Percentiles rank a stretch among this genome's conserved stretches.
phyloP scores from a whole-genome alignment of 2,797 vertebrate genomes.

The Uromys caudimaculatus region DNA sequence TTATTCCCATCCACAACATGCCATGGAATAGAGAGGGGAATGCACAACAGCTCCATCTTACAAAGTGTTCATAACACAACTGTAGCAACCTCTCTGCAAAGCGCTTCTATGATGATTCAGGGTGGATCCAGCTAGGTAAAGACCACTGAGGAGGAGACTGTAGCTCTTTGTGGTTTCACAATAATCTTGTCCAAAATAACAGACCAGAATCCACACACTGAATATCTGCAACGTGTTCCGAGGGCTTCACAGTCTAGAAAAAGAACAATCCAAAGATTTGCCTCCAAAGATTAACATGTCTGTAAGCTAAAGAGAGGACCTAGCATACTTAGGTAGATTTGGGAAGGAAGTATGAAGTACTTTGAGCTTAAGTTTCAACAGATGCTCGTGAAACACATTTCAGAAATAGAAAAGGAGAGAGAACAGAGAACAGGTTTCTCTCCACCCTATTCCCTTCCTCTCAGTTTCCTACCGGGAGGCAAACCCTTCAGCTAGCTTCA shows the following conservation, averaged over 20 bases:
- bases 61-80: neutral
- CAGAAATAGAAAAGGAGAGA: slow-evolving; percentile 42
- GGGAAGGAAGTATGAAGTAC: slow-evolving; percentile 13
- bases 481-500: slow-evolving; percentile 15
- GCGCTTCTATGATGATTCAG: slow-evolving; percentile 22
- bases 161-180: slow-evolving; percentile 67
- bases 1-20: slow-evolving; percentile 7
- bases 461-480: neutral
- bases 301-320: slow-evolving; percentile 49
- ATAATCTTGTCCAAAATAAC: slow-evolving; percentile 65
- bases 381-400: slow-evolving; percentile 20
- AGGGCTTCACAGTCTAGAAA: neutral
- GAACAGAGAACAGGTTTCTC: slow-evolving; percentile 42
- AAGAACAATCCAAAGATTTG: slow-evolving; percentile 31
- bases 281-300: neutral
- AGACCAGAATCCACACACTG: slow-evolving; percentile 26
- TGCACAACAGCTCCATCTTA: slow-evolving; percentile 40
- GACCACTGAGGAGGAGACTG: neutral
- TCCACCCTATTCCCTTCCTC: neutral
- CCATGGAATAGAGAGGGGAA: slow-evolving; percentile 32
- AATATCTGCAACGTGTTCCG: neutral
- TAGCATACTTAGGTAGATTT: neutral
- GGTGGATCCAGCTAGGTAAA: slow-evolving; percentile 53
- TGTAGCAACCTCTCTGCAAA: slow-evolving; percentile 45
- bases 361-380: slow-evolving; percentile 26